Percentiles rank a stretch among this genome's conserved stretches.
phyloP scores from a whole-genome alignment of 1,140 invertebrate genomes.

The Marisa cornuarietis region DNA sequence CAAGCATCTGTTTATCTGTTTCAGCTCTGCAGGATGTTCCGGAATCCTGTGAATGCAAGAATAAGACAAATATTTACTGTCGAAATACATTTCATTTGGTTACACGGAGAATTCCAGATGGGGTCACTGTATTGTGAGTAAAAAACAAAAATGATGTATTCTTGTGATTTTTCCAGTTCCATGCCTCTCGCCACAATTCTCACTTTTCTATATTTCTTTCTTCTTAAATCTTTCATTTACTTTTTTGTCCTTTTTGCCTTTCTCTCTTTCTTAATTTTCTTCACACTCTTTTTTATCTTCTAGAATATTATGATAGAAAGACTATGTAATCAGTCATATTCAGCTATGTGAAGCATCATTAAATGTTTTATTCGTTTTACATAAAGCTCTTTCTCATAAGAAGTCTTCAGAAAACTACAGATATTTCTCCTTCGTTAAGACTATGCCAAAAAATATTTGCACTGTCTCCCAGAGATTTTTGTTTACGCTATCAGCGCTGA shows the following conservation, averaged over 20 bases:
- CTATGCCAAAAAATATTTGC: too few species aligned
- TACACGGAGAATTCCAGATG: background rate
- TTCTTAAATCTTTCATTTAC: background rate
- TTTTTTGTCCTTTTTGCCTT: background rate
- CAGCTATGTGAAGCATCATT: too few species aligned
- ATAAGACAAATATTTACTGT: constrained; percentile 14
- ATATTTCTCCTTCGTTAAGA: too few species aligned
- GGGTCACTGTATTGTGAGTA: background rate
- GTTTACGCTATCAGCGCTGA: too few species aligned
- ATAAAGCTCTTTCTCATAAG: too few species aligned
- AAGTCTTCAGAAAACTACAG: too few species aligned
- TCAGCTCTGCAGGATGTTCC: constrained; percentile 1
- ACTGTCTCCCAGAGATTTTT: too few species aligned
- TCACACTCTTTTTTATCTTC: too few species aligned
- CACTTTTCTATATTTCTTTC: too few species aligned
- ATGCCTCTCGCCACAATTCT: background rate
- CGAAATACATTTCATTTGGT: background rate
- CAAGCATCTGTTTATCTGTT: background rate
- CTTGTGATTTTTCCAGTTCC: background rate
- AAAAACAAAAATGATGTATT: background rate
- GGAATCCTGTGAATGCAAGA: background rate
- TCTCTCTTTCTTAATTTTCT: background rate
- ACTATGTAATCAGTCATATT: too few species aligned
- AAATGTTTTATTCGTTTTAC: too few species aligned
- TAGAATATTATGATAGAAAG: too few species aligned